phyloP scores from a whole-genome alignment of 2,113 vertebrate species.

The Pipra filicauda region DNA sequence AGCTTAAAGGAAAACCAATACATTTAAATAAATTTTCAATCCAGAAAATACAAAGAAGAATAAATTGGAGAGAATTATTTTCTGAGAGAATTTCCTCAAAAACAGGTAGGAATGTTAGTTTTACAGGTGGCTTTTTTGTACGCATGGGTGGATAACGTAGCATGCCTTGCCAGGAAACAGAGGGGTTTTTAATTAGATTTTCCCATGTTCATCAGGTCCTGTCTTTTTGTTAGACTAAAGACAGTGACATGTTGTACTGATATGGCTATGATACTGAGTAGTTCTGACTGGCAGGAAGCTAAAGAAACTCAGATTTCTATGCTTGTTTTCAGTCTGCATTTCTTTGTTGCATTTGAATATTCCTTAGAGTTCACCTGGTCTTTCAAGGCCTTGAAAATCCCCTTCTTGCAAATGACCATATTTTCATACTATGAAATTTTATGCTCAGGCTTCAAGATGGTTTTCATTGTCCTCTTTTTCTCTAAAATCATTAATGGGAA shows the following conservation, averaged over 20 bases:
- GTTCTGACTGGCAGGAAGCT: not conserved
- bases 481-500: not conserved
- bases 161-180: not conserved
- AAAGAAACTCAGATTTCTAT: not conserved
- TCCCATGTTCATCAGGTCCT: not conserved
- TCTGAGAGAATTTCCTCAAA: not conserved
- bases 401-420: not conserved
- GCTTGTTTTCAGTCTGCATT: not conserved
- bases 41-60: not conserved
- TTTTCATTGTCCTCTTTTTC: not conserved
- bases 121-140: not conserved
- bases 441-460: not conserved
- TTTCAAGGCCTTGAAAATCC: not conserved
- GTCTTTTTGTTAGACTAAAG: not conserved
- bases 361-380: not conserved
- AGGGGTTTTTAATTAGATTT: not conserved
- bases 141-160: not conserved
- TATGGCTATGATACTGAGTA: not conserved
- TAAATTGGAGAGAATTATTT: not conserved
- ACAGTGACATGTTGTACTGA: not conserved
- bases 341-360: not conserved
- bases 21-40: not conserved
- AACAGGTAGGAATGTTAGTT: not conserved
- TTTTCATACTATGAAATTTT: not conserved
- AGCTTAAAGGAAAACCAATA: not conserved